A percentile compares a stretch with the other conserved stretches of the same genome.
Conservation (phyloP, 2,888 invertebrate species). For the Encarsia formosa region DNA sequence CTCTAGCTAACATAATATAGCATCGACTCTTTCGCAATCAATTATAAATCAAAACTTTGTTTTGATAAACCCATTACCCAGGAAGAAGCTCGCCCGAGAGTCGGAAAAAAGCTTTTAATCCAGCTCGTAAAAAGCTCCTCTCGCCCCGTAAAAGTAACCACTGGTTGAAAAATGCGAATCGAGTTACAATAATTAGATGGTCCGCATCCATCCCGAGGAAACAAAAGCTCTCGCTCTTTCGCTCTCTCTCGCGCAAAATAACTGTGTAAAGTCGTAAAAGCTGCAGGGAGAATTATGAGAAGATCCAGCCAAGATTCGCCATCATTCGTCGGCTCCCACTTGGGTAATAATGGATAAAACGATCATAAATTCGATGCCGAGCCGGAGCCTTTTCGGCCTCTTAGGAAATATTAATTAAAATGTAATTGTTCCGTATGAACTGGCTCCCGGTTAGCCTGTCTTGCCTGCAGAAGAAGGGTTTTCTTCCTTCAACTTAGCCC, state of each 20-base stretch:
- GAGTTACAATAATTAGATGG: too few relatives aligned
- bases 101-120: too few relatives aligned
- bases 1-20: too few relatives aligned
- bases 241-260: conserved; percentile 15
- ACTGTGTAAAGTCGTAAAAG: conserved; percentile 44
- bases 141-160: too few relatives aligned
- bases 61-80: too few relatives aligned
- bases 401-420: conserved; percentile 53
- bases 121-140: too few relatives aligned
- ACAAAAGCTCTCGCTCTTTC: too few relatives aligned
- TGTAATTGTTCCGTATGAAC: conserved; percentile 49
- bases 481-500: background rate
- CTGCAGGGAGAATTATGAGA: conserved; percentile 44
- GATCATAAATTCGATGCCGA: conserved; percentile 50
- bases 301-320: conserved; percentile 48
- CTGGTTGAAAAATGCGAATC: too few relatives aligned
- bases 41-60: too few relatives aligned
- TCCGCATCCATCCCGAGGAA: too few relatives aligned
- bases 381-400: conserved; percentile 35
- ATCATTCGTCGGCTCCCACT: conserved; percentile 24
- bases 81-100: too few relatives aligned
- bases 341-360: conserved; percentile 51
- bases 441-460: background rate
- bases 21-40: too few relatives aligned
- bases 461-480: conserved; percentile 17